Base-by-base conservation (phyloP, 2,797 vertebrate species). In the Todus mexicanus region DNA sequence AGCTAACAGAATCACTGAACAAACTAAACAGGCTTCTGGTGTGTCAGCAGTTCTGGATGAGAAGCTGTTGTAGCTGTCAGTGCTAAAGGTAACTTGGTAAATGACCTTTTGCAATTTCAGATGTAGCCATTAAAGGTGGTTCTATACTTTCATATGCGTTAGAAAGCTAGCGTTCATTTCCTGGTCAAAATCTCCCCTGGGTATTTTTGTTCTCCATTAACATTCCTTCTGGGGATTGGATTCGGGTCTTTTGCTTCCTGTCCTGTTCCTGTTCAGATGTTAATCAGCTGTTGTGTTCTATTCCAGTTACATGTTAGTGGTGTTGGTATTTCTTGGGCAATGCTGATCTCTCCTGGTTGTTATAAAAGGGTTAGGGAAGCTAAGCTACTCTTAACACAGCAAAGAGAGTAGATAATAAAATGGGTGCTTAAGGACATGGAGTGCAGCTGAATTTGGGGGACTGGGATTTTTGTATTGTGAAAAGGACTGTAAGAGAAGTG, bases 171-270 rank as follows among this genome's bases (percentile, higher is more conserved):
- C 2, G 0, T 72, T 95, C 43, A 60, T 91, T 93, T 94, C 94
- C 92, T 93, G 59, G 40, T 87, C 70, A 72, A 5, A 93, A 81
- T 94, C 73, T 95, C 82, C 70, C 59, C 35, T 72, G 90, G 82
- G 72, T 96, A 95, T 96, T 96, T 96, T 96, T 96, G 78, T 92
- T 95, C 87, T 66, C 79, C 93, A 94, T 94, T 94, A 93, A 92
- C 88, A 96, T 96, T 96, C 92, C 84, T 90, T 79, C 63, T 93
- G 84, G 80, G 87, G 56, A 89, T 84, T 93, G 71, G 78, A 68
- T 94, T 89, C 9, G 7, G 54, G 82, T 94, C 50, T 87, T 93
- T 84, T 78, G 73, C 87, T 95, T 96, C 88, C 82, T 95, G 79
- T 76, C 50, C 69, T 72, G 64, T 81, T 95, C 85, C 87, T 75